Evolutionary conservation across 2,888 invertebrate genomes (phyloP).

Genomic region (Erebia aethiops): DNA sequence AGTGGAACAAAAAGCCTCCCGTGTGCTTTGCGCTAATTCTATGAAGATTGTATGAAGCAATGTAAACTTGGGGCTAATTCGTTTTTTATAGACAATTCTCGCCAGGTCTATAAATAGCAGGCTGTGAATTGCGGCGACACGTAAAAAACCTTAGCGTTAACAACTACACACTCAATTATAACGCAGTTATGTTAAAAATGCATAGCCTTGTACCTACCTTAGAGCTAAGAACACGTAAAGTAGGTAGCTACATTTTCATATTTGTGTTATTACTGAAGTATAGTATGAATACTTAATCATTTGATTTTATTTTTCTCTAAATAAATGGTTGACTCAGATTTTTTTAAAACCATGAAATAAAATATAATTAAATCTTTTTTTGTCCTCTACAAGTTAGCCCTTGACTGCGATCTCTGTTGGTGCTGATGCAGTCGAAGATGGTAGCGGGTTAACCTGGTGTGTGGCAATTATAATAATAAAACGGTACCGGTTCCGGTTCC

Average conservation of each 20-base stretch:
- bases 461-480: too few relatives aligned
- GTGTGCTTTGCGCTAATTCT: background rate
- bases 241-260: background rate
- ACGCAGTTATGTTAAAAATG: constrained; percentile 10
- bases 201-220: background rate
- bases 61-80: constrained; percentile 26
- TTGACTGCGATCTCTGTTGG: too few relatives aligned
- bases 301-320: too few relatives aligned
- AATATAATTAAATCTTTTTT: too few relatives aligned
- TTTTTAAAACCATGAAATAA: too few relatives aligned
- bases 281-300: too few relatives aligned
- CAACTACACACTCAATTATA: constrained; percentile 21
- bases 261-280: too few relatives aligned
- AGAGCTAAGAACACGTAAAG: background rate
- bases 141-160: constrained; percentile 15
- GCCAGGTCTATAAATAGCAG: constrained; percentile 29
- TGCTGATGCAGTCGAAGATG: too few relatives aligned
- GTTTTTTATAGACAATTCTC: constrained; percentile 18
- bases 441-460: too few relatives aligned
- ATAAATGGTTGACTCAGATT: too few relatives aligned
- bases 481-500: too few relatives aligned
- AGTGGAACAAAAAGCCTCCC: background rate
- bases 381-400: too few relatives aligned
- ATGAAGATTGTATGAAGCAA: constrained; percentile 5
- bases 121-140: constrained; percentile 17